Percentiles rank a stretch among this genome's conserved stretches.
These are phyloP conservation scores for Episyrphus balteatus DNA, from an alignment of 1,140 invertebrate genomes.

Conservation along the genomic window DNA sequence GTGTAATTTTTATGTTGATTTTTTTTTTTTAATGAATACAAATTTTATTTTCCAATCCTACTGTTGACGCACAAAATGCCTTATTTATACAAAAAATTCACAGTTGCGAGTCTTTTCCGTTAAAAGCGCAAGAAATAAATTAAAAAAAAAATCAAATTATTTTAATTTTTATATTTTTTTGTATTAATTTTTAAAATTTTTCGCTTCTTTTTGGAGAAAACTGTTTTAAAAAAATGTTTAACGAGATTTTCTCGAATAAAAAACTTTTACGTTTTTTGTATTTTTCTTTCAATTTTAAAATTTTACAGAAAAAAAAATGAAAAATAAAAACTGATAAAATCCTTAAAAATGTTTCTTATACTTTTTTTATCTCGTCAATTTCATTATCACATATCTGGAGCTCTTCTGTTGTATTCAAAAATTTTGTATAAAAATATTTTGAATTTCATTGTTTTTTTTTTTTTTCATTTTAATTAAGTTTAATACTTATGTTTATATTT, in stretches of 20 bases:
- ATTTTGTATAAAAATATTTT: no score
- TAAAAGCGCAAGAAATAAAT: no score
- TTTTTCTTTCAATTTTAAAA: constrained; percentile 9
- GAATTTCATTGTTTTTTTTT: no score
- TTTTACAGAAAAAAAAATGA: background rate
- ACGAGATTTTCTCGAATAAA: constrained; percentile 15
- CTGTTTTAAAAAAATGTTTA: constrained; percentile 2
- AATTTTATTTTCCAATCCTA: no score
- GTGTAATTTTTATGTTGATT: background rate
- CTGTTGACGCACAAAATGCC: no score
- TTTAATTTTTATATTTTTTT: no score
- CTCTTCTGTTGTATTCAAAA: constrained; percentile 18
- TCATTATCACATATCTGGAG: constrained; percentile 36
- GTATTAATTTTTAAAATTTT: constrained; percentile 3
- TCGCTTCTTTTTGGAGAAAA: background rate
- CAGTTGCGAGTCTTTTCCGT: background rate
- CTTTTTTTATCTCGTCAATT: constrained; percentile 19
- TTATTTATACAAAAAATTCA: background rate
- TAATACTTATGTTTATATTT: no score
- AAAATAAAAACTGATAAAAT: background rate
- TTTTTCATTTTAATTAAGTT: no score
- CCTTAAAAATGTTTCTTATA: background rate
- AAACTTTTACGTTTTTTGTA: constrained; percentile 12
- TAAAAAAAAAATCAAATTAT: no score
- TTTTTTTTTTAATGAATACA: background rate